These are phyloP conservation scores for Leptinotarsa haldemani DNA, from an alignment of 2,888 invertebrate species.

Conservation along the genomic window DNA sequence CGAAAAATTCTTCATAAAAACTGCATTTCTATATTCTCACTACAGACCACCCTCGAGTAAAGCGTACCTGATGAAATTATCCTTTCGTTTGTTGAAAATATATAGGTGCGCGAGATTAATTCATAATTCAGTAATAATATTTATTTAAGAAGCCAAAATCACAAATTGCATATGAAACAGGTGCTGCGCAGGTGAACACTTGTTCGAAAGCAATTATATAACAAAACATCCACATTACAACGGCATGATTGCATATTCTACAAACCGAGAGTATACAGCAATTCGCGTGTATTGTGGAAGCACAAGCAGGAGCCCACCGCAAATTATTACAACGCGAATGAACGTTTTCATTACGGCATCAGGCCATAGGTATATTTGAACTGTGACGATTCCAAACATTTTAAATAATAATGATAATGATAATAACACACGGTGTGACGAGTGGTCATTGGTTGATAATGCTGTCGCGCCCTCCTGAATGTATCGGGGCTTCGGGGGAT, in stretches of 20 bases:
- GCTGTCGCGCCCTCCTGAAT: too few species aligned
- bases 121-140: slow-evolving; percentile 9
- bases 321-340: slow-evolving; percentile 9
- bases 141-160: slow-evolving; percentile 4
- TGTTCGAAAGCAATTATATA: slow-evolving; percentile 6
- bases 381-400: too few species aligned
- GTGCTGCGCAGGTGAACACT: slow-evolving; percentile 13
- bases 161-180: slow-evolving; percentile 11
- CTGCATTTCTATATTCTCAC: not conserved
- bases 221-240: slow-evolving; percentile 19
- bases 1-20: too few species aligned
- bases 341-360: slow-evolving; percentile 1
- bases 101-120: not conserved
- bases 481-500: too few species aligned
- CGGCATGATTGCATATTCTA: slow-evolving; percentile 16
- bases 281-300: not conserved
- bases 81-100: not conserved
- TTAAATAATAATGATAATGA: too few species aligned
- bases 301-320: slow-evolving; percentile 5
- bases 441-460: too few species aligned
- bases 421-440: too few species aligned
- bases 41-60: not conserved
- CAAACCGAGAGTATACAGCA: slow-evolving; percentile 15
- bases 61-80: not conserved
- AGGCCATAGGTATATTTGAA: too few species aligned